Evolutionary conservation across 2,888 invertebrate genomes (phyloP), one percentile per base, ranked within the genome.

Genomic region (Cybosia mesomella): DNA sequence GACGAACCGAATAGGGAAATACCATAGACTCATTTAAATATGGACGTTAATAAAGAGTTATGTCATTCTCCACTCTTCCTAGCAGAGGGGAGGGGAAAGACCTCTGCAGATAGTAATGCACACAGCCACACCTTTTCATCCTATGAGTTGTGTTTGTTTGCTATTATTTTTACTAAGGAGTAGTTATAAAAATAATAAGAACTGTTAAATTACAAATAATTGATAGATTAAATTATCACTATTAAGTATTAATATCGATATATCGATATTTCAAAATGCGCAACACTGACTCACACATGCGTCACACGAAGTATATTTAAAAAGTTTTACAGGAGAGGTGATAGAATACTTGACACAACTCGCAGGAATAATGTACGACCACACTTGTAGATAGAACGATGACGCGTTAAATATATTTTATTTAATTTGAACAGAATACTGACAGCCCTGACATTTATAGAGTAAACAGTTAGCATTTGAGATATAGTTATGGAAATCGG

Each of bases 301-400:
- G 36, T 36, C 9, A 59, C 22, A 22, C 59, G 22, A 34, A 36
- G 43, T 61, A 43, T 24, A 61, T 61, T 61, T 61, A 28, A 18
- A 11, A 61, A 61, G 39, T 59, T 59, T 59, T 39, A 59, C 22
- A 39, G 10, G 36, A 13, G 36, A 59, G 22, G 34, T 59, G 58
- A 34, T 13, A 21, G 22, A 59, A 36, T 59, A 22, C 36, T 22
- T 39, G 49, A 49, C 36, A 15, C 13, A 5, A 36, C 21, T 21
- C 10, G 21, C 11, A 22, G 10, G 15, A 22, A 59, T 59, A 59
- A 21, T 21, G 32, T n/a, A 32, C 32, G 32, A n/a, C n/a, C 32
- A n/a, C n/a, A 18, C 32, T 32, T 58, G 32, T 8, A 43, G 43
- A 49, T n/a, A 36, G n/a, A 18, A 49, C n/a, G 49, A n/a, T 18